Conservation (phyloP, 2,888 invertebrate species). For the Nemapogon koenigi region DNA sequence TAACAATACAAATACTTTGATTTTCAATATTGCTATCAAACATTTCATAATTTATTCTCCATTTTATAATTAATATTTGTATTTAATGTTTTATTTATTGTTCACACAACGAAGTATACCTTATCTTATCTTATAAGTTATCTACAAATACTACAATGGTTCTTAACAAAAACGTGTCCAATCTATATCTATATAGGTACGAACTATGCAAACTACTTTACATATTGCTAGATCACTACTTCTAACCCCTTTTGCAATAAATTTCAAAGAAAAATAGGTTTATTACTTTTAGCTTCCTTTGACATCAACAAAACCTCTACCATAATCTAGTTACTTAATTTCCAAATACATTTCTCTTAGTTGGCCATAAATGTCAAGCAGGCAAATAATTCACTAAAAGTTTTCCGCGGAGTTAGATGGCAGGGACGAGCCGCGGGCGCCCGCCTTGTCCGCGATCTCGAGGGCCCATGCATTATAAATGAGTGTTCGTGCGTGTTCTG, state of each 20-base stretch:
- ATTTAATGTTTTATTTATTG: no score
- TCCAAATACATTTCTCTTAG: slow-evolving; percentile 47
- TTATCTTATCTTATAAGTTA: no score
- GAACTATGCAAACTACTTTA: no score
- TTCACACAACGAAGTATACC: no score
- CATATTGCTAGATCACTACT: no score
- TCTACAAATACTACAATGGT: no score
- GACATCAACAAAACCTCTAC: slow-evolving; percentile 36
- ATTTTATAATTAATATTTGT: no score
- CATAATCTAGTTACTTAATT: slow-evolving; percentile 50
- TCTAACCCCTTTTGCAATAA: slow-evolving; percentile 45
- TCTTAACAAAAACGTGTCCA: no score
- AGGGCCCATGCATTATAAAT: slow-evolving; percentile 40
- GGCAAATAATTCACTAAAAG: slow-evolving; percentile 38
- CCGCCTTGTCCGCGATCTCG: slow-evolving; percentile 17
- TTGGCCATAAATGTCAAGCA: slow-evolving; percentile 45
- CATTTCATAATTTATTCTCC: no score
- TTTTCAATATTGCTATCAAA: no score
- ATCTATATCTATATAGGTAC: no score
- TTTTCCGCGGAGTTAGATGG: slow-evolving; percentile 23
- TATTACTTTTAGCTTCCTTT: slow-evolving; percentile 37
- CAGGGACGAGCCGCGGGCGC: slow-evolving; percentile 12
- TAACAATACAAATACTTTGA: slow-evolving; percentile 5
- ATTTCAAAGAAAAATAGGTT: slow-evolving; percentile 45
- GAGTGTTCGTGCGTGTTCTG: slow-evolving; percentile 36